Conservation (phyloP, 2,888 invertebrate genomes). For the Drosophila infuscata region DNA sequence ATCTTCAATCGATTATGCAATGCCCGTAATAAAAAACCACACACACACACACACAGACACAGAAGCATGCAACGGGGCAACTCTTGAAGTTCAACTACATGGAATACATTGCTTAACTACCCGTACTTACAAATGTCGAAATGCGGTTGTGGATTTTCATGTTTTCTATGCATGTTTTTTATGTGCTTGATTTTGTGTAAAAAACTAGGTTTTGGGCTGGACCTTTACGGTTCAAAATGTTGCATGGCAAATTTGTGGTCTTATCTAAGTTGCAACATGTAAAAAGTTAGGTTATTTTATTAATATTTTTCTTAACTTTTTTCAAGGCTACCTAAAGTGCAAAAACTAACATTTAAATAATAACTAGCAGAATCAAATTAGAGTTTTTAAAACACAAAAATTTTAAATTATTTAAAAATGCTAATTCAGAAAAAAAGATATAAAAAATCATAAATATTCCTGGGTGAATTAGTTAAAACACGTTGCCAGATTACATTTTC, state of each 20-base stretch:
- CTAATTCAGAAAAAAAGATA: not conserved
- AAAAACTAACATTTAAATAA: not conserved
- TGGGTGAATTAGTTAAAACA: not conserved
- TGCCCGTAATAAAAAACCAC: slow-evolving; percentile 27
- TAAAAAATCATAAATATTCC: not conserved
- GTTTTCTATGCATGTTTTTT: slow-evolving; percentile 3
- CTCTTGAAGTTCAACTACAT: slow-evolving; percentile 29
- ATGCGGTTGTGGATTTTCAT: slow-evolving; percentile 19
- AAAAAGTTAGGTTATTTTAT: not conserved
- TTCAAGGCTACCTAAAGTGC: no score
- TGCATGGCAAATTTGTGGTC: not conserved
- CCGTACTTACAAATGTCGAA: slow-evolving; percentile 40
- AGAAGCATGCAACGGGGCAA: not conserved
- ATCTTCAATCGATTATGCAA: slow-evolving; percentile 59
- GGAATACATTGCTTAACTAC: slow-evolving; percentile 53
- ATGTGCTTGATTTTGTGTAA: not conserved
- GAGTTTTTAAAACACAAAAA: not conserved
- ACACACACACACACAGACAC: slow-evolving; percentile 7
- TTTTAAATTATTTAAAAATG: not conserved
- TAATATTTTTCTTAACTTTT: not conserved
- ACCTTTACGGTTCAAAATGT: not conserved
- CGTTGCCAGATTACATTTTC: not conserved
- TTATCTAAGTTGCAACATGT: not conserved
- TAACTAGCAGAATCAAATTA: not conserved
- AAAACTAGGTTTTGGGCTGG: slow-evolving; percentile 7